Evolutionary conservation across 2,113 vertebrate genomes (phyloP).

Genomic region (Brachyistius frenatus): DNA sequence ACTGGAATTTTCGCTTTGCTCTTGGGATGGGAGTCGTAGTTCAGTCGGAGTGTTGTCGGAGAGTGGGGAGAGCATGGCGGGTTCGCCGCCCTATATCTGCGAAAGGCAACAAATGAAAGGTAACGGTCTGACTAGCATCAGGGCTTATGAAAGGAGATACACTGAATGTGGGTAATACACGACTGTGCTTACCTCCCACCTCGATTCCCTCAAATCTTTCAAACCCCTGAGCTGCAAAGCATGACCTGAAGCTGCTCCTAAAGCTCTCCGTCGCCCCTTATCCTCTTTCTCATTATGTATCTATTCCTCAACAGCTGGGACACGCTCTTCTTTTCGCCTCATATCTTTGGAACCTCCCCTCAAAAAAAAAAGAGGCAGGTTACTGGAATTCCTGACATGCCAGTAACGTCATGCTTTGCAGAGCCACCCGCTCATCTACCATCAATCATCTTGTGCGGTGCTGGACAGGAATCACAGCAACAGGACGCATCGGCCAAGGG

Average conservation of each 20-base stretch:
- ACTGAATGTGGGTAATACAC: conserved; percentile 15
- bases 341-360: conserved; percentile 5
- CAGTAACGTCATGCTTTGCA: conserved; percentile 28
- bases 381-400: conserved; percentile 57
- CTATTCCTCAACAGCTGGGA: conserved; percentile 35
- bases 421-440: conserved; percentile 24
- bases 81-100: neutral
- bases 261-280: conserved; percentile 21
- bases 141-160: conserved; percentile 13
- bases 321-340: neutral
- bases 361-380: conserved; percentile 19
- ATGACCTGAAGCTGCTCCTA: conserved; percentile 14
- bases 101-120: conserved; percentile 24
- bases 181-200: conserved; percentile 20
- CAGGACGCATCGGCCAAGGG: conserved; percentile 27
- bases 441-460: conserved; percentile 27
- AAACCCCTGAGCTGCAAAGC: conserved; percentile 13
- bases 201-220: conserved; percentile 4
- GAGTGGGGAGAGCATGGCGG: neutral
- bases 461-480: conserved; percentile 32
- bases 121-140: conserved; percentile 9
- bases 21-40: conserved; percentile 15
- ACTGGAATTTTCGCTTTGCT: conserved; percentile 22
- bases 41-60: conserved; percentile 1
- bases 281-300: conserved; percentile 17